Percentiles rank a stretch among this genome's conserved stretches.
phyloP scores from a whole-genome alignment of 1,140 invertebrate genomes.

The Stegodyphus mimosarum region DNA sequence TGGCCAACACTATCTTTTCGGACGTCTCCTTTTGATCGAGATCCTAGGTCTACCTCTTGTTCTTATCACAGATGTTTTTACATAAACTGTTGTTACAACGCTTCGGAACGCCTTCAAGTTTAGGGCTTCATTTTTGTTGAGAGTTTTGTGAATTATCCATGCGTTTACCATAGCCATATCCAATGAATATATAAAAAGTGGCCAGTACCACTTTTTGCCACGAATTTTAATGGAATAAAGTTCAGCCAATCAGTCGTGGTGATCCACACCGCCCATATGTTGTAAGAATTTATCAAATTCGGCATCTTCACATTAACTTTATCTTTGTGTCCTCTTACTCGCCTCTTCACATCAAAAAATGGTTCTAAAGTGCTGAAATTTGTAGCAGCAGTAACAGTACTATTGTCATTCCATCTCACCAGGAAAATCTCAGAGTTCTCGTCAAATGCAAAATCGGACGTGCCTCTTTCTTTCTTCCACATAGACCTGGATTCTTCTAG shows the following conservation, averaged over 20 bases:
- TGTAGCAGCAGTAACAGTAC: slow-evolving; percentile 20
- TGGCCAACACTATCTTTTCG: slow-evolving; percentile 17
- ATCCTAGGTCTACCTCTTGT: slow-evolving; percentile 18
- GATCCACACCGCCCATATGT: slow-evolving; percentile 3
- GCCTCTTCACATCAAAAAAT: slow-evolving; percentile 1
- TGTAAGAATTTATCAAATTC: slow-evolving; percentile 13
- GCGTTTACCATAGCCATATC: slow-evolving; percentile 12
- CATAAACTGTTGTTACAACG: neutral
- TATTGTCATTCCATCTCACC: slow-evolving; percentile 8
- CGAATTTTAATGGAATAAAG: slow-evolving; percentile 14
- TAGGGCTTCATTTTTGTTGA: too few relatives aligned
- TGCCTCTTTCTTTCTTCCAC: slow-evolving; percentile 15
- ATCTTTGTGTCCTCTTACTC: slow-evolving; percentile 17
- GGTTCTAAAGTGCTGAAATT: slow-evolving; percentile 26
- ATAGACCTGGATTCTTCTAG: slow-evolving; percentile 19
- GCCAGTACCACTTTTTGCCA: slow-evolving; percentile 22
- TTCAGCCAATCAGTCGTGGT: neutral
- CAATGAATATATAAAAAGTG: slow-evolving; percentile 6
- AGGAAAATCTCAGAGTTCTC: slow-evolving; percentile 17
- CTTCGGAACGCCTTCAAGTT: slow-evolving; percentile 14
- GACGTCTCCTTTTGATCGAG: slow-evolving; percentile 1
- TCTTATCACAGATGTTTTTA: slow-evolving; percentile 4
- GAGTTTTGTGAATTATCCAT: too few relatives aligned
- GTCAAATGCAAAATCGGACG: slow-evolving; percentile 23
- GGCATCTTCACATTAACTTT: slow-evolving; percentile 5